phyloP scores from a whole-genome alignment of 2,888 invertebrate species.

The Scotopteryx bipunctaria region DNA sequence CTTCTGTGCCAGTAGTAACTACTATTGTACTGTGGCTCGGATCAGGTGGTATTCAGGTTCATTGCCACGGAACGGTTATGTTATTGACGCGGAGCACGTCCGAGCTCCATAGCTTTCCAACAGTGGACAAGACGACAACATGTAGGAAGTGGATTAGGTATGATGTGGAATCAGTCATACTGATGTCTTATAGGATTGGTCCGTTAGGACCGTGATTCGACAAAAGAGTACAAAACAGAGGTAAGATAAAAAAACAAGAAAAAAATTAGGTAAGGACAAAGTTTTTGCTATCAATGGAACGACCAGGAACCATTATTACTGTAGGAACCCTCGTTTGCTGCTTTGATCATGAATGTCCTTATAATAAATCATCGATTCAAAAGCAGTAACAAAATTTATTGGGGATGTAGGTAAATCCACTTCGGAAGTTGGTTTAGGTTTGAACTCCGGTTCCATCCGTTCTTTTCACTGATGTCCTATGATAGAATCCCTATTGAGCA shows the following conservation, averaged over 20 bases:
- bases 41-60: slow-evolving; percentile 31
- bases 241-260: too few relatives aligned
- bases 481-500: slow-evolving; percentile 2
- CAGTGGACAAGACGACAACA: slow-evolving; percentile 5
- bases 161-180: background rate
- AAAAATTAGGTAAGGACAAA: too few relatives aligned
- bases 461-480: background rate
- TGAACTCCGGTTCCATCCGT: too few relatives aligned
- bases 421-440: too few relatives aligned
- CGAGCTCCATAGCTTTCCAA: slow-evolving; percentile 32
- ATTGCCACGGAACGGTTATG: slow-evolving; percentile 34
- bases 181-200: background rate
- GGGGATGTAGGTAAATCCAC: too few relatives aligned
- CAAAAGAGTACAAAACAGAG: too few relatives aligned
- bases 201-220: background rate
- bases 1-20: background rate
- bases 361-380: too few relatives aligned
- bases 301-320: too few relatives aligned
- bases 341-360: too few relatives aligned
- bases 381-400: too few relatives aligned
- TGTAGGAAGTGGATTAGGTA: slow-evolving; percentile 11
- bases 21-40: background rate
- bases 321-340: too few relatives aligned
- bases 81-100: slow-evolving; percentile 35
- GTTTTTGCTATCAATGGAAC: too few relatives aligned